Base-by-base conservation (phyloP, 1,140 invertebrate genomes). In the Eueides isabella region DNA sequence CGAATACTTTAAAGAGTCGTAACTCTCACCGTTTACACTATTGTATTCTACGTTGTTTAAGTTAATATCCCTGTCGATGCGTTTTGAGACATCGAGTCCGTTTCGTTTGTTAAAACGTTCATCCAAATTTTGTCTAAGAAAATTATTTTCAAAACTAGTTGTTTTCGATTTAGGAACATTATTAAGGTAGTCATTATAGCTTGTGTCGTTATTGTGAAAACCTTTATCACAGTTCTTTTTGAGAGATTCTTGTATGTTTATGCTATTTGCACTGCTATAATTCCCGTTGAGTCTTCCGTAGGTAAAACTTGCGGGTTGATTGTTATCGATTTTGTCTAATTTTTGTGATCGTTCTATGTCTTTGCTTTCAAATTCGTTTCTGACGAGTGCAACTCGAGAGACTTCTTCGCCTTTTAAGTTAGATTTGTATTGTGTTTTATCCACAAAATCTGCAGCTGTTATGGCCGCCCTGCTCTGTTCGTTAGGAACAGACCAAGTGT, bases 121-220 rank as follows among this genome's bases (percentile, higher is more conserved):
- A 72, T 92, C 90, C 61, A 85, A 81, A 74, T 80, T 93, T 75
- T 91, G 90, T 81, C 91, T 91, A 31, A 93, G 85, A 82, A 93
- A 93, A 78, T 84, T 93, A 84, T 87, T 93, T 87, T 93, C 91
- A 81, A 93, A 93, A 85, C 87, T 93, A 90, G 84, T 88, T 84
- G 84, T 88, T 84, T 91, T 93, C 90, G 86, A 90, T 89, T 93
- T 93, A 92, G 91, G 91, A 93, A 93, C 91, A 92, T 91, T 92
- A 79, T 90, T 92, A 81, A 90, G 79, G 79, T 90, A 93, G 77
- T 93, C 86, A 80, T 80, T 90, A 87, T 87, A 89, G 74, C 79
- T 82, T 84, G 90, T 80, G 78, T 93, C 86, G 81, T 90, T 90
- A 86, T 80, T 91, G 80, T 93, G 91, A 85, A 93, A 88, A 71